A percentile compares a stretch with the other conserved stretches of the same genome.
phyloP scores from a whole-genome alignment of 2,113 vertebrate genomes.

The Glaucidium brasilianum region DNA sequence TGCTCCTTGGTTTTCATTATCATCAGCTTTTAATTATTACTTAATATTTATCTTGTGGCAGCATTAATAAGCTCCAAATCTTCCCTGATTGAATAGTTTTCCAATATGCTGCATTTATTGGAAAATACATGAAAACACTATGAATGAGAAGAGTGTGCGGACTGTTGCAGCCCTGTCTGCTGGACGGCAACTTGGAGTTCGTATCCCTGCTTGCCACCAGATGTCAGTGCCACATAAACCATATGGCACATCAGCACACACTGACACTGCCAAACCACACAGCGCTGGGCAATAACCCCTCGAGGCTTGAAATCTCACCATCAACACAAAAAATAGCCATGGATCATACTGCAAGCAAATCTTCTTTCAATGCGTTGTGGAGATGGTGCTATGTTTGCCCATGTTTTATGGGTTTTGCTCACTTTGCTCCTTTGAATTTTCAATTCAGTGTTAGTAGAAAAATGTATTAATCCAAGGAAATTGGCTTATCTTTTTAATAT shows the following conservation, averaged over 20 bases:
- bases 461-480: not conserved
- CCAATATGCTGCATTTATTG: not conserved
- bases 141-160: accelerated
- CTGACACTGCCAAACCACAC: not conserved
- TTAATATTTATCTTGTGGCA: not conserved
- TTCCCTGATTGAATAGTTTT: not conserved
- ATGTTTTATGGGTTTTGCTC: not conserved
- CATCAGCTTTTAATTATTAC: not conserved
- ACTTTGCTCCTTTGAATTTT: not conserved
- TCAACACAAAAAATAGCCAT: not conserved
- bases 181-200: not conserved
- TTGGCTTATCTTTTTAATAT: not conserved
- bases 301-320: not conserved
- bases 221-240: constrained; percentile 12
- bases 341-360: not conserved
- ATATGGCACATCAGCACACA: accelerated
- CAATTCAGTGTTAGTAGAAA: not conserved
- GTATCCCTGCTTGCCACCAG: not conserved
- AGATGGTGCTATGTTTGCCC: not conserved
- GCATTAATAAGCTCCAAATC: not conserved
- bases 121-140: not conserved
- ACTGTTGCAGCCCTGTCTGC: not conserved
- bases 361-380: not conserved
- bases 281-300: not conserved
- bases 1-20: not conserved